Base-by-base conservation (phyloP, 2,113 vertebrate genomes). In the Bambusicola thoracicus region DNA sequence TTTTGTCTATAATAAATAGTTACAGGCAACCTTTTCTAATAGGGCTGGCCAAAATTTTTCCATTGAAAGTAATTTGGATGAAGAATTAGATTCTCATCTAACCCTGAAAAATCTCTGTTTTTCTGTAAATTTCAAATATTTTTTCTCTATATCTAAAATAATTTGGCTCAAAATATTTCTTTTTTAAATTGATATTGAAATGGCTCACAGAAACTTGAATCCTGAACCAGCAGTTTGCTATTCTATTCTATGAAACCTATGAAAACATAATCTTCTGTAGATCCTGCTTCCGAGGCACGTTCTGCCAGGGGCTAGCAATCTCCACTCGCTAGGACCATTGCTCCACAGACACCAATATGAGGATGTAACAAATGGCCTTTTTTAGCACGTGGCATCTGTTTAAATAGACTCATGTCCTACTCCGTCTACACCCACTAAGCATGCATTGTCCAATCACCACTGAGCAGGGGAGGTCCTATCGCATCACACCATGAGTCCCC, bases 101-200 rank as follows among this genome's bases (percentile, higher is more conserved):
- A 62, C 1, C 1, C 10, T 2, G 7, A 6, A 5, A 5, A 74
- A 8, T 51, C 1, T 30, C 14, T 61, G 17, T 13, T 59, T 4
- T 46, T 75, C 19, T 62, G 4, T 2, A 76, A 41, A 40, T 81
- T 87, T 75, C 17, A 38, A 1, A 29, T 65, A 48, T 22, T 48
- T 48, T 48, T 48, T 48, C 22, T 48, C 48, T 48, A 24, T 48
- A 61, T 51, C 14, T 80, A 59, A 43, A 76, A 29, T 6, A 53
- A 2, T 61, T 86, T 72, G 32, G 8, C 6, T 73, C 27, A 62
- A 87, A 87, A 80, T 53, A 65, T 53, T 79, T 69, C 20, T 56
- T 18, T 56, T 0, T 73, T n/a, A 15, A 69, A 58, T 30, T 34
- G 11, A n/a, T 30, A 7, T 29, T 58, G 15, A 61, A 56, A 1